Conservation (phyloP, 1,140 invertebrate genomes). For the Sarcophaga peregrina region DNA sequence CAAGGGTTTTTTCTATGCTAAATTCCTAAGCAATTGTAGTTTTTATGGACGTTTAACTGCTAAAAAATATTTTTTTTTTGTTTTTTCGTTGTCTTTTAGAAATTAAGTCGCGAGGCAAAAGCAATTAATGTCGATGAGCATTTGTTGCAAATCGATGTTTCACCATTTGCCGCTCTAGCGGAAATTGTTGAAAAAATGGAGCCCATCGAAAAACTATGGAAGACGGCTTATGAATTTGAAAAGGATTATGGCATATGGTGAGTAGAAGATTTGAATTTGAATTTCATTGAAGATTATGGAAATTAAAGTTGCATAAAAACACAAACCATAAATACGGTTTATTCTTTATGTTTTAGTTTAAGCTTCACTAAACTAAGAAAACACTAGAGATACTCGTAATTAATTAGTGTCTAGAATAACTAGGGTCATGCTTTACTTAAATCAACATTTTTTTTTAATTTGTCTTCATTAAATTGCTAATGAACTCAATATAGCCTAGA, state of each 20-base stretch:
- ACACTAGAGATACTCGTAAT: no score
- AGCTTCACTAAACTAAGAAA: no score
- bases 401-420: no score
- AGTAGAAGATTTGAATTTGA: slow-evolving; percentile 43
- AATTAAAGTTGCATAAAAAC: background rate
- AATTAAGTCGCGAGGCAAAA: slow-evolving; percentile 77
- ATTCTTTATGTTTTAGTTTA: no score
- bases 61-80: slow-evolving; percentile 33
- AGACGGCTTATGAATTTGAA: slow-evolving; percentile 87
- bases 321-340: background rate
- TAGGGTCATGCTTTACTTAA: no score
- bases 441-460: no score
- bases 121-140: slow-evolving; percentile 87
- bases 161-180: slow-evolving; percentile 80
- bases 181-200: slow-evolving; percentile 84
- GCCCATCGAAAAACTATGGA: slow-evolving; percentile 92
- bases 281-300: background rate
- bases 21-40: background rate
- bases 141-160: slow-evolving; percentile 87
- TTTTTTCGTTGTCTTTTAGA: slow-evolving; percentile 51
- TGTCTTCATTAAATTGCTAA: no score
- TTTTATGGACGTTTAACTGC: slow-evolving; percentile 25
- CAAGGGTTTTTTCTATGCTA: no score
- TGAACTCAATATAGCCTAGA: no score
- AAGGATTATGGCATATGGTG: slow-evolving; percentile 85